phyloP scores from a whole-genome alignment of 2,113 vertebrate genomes.

The Alligator sinensis region DNA sequence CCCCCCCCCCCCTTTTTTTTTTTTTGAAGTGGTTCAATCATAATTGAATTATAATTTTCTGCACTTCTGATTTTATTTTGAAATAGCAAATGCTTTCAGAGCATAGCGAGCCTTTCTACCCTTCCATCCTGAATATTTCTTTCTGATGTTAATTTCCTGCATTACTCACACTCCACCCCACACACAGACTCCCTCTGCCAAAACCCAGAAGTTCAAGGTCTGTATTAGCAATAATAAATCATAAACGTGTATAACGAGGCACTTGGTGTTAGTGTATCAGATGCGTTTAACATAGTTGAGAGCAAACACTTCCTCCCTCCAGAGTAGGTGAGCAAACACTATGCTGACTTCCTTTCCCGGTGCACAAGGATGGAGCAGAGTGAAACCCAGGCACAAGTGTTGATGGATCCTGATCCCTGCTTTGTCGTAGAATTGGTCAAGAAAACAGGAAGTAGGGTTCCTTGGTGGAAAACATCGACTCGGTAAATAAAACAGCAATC shows the following conservation, averaged over 20 bases:
- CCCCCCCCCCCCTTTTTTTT: too few species aligned
- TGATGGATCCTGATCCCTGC: not conserved
- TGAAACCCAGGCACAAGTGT: not conserved
- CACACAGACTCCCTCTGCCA: not conserved
- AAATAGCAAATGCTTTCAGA: not conserved
- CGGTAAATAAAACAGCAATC: too few species aligned
- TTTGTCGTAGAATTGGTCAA: not conserved
- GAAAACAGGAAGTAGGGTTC: not conserved
- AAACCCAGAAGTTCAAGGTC: not conserved
- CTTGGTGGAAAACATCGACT: not conserved
- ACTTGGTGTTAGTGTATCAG: not conserved
- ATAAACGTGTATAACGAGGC: not conserved
- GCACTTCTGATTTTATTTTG: not conserved
- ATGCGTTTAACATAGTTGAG: accelerated
- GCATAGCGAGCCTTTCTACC: not conserved
- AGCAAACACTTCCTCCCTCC: not conserved
- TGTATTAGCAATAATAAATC: not conserved
- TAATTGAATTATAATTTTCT: not conserved
- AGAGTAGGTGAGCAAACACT: accelerated
- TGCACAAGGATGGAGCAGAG: not conserved
- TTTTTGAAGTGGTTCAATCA: not conserved
- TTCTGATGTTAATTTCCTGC: conserved; percentile 8
- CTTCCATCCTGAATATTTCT: not conserved
- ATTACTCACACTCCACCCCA: not conserved
- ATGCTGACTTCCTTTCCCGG: accelerated